Conservation (phyloP, 1,140 invertebrate genomes). For the Drosophila paulistorum region DNA sequence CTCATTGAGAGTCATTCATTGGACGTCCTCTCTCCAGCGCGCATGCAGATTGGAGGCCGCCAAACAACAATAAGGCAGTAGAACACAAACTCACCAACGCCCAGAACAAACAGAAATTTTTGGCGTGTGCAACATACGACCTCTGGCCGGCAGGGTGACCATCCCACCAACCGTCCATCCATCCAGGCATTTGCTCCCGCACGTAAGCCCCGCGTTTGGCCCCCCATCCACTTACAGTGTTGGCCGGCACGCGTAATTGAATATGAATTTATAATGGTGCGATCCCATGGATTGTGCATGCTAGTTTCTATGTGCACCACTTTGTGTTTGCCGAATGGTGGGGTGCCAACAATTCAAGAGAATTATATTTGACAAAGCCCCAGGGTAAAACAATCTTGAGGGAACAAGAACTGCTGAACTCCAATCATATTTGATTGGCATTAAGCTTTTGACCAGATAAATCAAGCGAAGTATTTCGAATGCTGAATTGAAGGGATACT, state of each 20-base stretch:
- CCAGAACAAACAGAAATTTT: slow-evolving; percentile 58
- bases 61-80: slow-evolving; percentile 25
- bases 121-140: slow-evolving; percentile 44
- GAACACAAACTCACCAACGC: slow-evolving; percentile 29
- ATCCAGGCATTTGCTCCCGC: no score
- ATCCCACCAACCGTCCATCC: background rate
- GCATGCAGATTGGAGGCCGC: slow-evolving; percentile 24
- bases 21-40: slow-evolving; percentile 4
- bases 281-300: slow-evolving; percentile 30
- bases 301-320: slow-evolving; percentile 26
- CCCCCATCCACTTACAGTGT: background rate
- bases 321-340: background rate
- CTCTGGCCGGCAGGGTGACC: slow-evolving; percentile 29
- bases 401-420: background rate
- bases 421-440: slow-evolving; percentile 46
- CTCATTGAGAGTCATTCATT: slow-evolving; percentile 26
- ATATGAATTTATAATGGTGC: slow-evolving; percentile 76
- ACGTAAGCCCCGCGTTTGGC: background rate
- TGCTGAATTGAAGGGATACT: slow-evolving; percentile 23
- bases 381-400: slow-evolving; percentile 7
- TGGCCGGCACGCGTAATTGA: slow-evolving; percentile 67
- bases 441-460: slow-evolving; percentile 45
- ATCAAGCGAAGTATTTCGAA: slow-evolving; percentile 58
- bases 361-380: slow-evolving; percentile 17
- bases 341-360: slow-evolving; percentile 1